A percentile compares a stretch with the other conserved stretches of the same genome.
phyloP scores from a whole-genome alignment of 2,888 invertebrate genomes.

The Pheosia gnoma region DNA sequence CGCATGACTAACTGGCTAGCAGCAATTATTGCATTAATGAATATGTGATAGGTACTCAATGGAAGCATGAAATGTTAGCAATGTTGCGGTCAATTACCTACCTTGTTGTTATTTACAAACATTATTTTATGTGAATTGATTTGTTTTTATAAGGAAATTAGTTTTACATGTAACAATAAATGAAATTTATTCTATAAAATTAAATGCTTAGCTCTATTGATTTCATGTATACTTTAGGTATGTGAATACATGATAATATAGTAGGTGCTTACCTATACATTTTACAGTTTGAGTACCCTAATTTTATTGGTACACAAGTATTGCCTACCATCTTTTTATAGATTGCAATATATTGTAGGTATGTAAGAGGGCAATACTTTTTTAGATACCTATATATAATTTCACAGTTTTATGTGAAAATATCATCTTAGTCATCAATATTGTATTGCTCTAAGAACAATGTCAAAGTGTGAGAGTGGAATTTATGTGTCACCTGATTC shows the following conservation, averaged over 20 bases:
- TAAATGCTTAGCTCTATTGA: too few relatives aligned
- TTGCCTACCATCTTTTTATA: too few relatives aligned
- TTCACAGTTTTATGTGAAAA: constrained; percentile 19
- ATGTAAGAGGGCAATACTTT: too few relatives aligned
- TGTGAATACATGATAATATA: too few relatives aligned
- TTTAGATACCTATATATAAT: constrained; percentile 1
- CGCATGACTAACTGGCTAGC: constrained; percentile 42
- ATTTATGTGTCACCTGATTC: constrained; percentile 69
- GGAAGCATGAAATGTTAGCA: constrained; percentile 22
- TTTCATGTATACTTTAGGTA: too few relatives aligned
- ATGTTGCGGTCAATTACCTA: constrained; percentile 25
- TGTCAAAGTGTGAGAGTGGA: constrained; percentile 53
- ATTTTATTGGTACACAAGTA: too few relatives aligned
- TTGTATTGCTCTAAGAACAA: constrained; percentile 47
- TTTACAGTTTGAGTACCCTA: too few relatives aligned
- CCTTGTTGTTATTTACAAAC: constrained; percentile 28
- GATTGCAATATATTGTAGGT: too few relatives aligned
- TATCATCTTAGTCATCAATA: constrained; percentile 38
- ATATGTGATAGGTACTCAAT: constrained; percentile 32
- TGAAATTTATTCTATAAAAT: too few relatives aligned
- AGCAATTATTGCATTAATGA: constrained; percentile 45
- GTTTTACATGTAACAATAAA: neutral
- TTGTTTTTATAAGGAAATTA: neutral
- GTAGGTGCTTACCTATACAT: too few relatives aligned
- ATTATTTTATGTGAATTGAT: neutral